phyloP scores from a whole-genome alignment of 2,888 invertebrate species.

The Scaptomyza flava region DNA sequence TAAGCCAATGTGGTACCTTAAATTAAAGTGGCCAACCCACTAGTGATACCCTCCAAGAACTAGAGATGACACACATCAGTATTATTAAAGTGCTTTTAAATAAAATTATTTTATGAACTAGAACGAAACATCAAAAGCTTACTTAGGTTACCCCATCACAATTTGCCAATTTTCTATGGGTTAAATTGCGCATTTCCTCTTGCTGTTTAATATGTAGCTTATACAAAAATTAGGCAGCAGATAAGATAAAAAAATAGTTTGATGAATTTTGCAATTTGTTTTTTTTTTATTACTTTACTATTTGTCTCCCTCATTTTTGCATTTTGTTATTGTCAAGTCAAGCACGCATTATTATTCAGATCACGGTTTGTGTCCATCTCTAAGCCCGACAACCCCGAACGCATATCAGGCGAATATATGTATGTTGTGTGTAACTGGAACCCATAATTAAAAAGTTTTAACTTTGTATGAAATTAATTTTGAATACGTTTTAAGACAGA shows the following conservation, averaged over 20 bases:
- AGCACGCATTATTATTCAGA: slow-evolving; percentile 19
- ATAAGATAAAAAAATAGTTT: background rate
- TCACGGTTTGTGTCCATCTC: slow-evolving; percentile 42
- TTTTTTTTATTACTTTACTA: background rate
- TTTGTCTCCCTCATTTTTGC: background rate
- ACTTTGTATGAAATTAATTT: slow-evolving; percentile 77
- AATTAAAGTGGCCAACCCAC: slow-evolving; percentile 52
- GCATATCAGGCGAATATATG: slow-evolving; percentile 12
- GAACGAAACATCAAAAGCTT: too few relatives aligned
- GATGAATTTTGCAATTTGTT: background rate
- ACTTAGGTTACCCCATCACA: too few relatives aligned
- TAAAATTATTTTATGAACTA: background rate
- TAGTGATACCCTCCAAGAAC: slow-evolving; percentile 5
- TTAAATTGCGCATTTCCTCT: too few relatives aligned
- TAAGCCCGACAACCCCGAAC: slow-evolving; percentile 22
- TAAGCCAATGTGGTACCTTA: slow-evolving; percentile 54
- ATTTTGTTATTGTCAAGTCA: background rate
- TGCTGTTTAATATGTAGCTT: too few relatives aligned
- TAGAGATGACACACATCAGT: slow-evolving; percentile 25
- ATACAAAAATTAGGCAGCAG: too few relatives aligned
- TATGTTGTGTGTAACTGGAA: slow-evolving; percentile 48
- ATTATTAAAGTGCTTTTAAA: background rate
- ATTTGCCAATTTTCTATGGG: too few relatives aligned
- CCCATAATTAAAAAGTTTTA: slow-evolving; percentile 77
- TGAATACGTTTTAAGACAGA: slow-evolving; percentile 56